Evolutionary conservation across 2,113 vertebrate genomes (phyloP).

Genomic region (Epinephelus lanceolatus): DNA sequence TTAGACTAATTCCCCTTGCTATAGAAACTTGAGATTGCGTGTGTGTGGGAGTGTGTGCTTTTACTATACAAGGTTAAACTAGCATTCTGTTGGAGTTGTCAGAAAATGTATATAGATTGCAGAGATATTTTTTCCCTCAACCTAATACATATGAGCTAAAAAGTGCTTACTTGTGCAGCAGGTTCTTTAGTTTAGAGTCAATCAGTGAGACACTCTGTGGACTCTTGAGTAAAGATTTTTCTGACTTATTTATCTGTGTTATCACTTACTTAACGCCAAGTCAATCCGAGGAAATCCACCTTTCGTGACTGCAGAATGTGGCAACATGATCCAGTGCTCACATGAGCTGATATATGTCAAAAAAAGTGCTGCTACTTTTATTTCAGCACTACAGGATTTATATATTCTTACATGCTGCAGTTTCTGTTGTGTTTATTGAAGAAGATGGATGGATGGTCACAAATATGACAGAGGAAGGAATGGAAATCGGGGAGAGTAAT

Average conservation of each 20-base stretch:
- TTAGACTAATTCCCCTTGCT: slow-evolving; percentile 43
- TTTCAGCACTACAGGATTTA: slow-evolving; percentile 31
- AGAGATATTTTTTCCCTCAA: neutral
- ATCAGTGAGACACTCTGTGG: slow-evolving; percentile 19
- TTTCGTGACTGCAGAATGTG: slow-evolving; percentile 13
- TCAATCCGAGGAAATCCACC: neutral
- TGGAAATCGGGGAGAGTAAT: slow-evolving; percentile 61
- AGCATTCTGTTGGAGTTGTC: slow-evolving; percentile 8
- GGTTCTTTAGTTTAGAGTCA: slow-evolving; percentile 24
- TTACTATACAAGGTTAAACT: slow-evolving; percentile 10
- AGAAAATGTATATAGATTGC: slow-evolving; percentile 5
- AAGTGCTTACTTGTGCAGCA: neutral
- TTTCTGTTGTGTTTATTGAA: slow-evolving; percentile 53
- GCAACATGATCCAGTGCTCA: neutral
- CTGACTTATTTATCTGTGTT: slow-evolving; percentile 13
- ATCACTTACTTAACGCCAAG: neutral
- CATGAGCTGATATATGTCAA: slow-evolving; percentile 10
- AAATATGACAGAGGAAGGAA: slow-evolving; percentile 54
- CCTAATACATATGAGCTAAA: neutral
- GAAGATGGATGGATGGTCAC: slow-evolving; percentile 69
- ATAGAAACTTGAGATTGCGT: slow-evolving; percentile 15
- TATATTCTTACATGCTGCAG: slow-evolving; percentile 38
- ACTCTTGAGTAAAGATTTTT: slow-evolving; percentile 13
- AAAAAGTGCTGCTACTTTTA: slow-evolving; percentile 15
- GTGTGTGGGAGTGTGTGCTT: slow-evolving; percentile 6